Conservation (phyloP, 2,888 invertebrate genomes). For the Merodon equestris region DNA sequence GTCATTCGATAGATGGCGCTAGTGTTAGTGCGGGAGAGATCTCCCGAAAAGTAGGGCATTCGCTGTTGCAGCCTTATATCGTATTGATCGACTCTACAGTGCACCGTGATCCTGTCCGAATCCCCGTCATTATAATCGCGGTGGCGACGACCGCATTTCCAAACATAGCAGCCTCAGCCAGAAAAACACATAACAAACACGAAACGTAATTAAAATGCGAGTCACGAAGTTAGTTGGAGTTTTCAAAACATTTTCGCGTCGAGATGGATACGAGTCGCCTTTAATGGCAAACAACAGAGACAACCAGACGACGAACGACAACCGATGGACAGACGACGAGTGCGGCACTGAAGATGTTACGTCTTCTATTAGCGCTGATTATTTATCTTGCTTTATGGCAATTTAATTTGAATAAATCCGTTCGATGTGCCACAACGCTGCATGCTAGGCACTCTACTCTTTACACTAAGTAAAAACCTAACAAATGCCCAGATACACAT, state of each 20-base stretch:
- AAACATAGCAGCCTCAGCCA: slow-evolving; percentile 35
- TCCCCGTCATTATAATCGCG: too few species aligned
- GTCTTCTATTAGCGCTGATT: slow-evolving; percentile 41
- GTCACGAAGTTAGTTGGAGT: slow-evolving; percentile 58
- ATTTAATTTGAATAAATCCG: slow-evolving; percentile 63
- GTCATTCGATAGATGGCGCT: too few species aligned
- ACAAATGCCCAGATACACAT: too few species aligned
- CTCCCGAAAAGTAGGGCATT: too few species aligned
- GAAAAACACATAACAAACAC: slow-evolving; percentile 44
- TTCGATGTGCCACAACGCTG: slow-evolving; percentile 57
- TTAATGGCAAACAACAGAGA: slow-evolving; percentile 36
- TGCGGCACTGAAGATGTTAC: not conserved
- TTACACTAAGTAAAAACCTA: slow-evolving; percentile 9
- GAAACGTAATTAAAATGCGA: slow-evolving; percentile 57
- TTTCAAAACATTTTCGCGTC: slow-evolving; percentile 40
- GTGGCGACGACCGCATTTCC: slow-evolving; percentile 16
- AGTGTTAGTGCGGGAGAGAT: too few species aligned
- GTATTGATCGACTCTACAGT: slow-evolving; percentile 11
- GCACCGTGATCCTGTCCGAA: not conserved
- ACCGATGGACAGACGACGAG: slow-evolving; percentile 5
- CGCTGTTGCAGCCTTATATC: not conserved
- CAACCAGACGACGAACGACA: slow-evolving; percentile 9
- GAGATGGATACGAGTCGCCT: slow-evolving; percentile 44
- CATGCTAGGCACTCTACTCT: slow-evolving; percentile 35
- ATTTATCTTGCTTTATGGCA: slow-evolving; percentile 56